Conservation (phyloP, 2,888 invertebrate genomes). For the Lymantria monacha region DNA sequence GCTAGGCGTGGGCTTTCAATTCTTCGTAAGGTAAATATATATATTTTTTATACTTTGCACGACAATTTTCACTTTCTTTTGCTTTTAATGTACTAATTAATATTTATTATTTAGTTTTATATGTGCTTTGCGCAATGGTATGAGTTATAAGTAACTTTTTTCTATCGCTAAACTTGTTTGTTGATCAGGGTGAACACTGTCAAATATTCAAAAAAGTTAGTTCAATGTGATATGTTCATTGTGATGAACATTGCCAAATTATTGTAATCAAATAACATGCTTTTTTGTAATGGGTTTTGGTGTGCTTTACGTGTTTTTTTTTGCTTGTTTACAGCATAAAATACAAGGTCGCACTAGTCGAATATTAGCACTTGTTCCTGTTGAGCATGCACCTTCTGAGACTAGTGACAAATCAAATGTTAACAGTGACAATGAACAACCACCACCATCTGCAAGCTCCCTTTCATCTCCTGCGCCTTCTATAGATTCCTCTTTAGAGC, state of each 20-base stretch:
- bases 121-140: neutral
- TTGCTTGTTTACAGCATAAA: constrained; percentile 14
- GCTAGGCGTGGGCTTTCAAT: neutral
- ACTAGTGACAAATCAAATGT: constrained; percentile 12
- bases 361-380: constrained; percentile 20
- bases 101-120: neutral
- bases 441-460: constrained; percentile 2
- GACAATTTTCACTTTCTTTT: neutral
- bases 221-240: neutral
- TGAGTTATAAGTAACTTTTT: neutral
- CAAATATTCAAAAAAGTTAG: neutral
- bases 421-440: constrained; percentile 11
- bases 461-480: neutral
- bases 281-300: neutral
- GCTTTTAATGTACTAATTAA: neutral
- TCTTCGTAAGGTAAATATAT: neutral
- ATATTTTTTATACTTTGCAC: neutral
- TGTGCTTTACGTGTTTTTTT: neutral
- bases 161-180: neutral
- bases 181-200: neutral
- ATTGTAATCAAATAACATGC: too few relatives aligned
- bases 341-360: constrained; percentile 14
- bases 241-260: neutral
- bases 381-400: constrained; percentile 20
- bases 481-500: constrained; percentile 4